These are phyloP conservation scores for Pseudomugil tenellus DNA, from an alignment of 2,797 vertebrate species.

Conservation along the genomic window DNA sequence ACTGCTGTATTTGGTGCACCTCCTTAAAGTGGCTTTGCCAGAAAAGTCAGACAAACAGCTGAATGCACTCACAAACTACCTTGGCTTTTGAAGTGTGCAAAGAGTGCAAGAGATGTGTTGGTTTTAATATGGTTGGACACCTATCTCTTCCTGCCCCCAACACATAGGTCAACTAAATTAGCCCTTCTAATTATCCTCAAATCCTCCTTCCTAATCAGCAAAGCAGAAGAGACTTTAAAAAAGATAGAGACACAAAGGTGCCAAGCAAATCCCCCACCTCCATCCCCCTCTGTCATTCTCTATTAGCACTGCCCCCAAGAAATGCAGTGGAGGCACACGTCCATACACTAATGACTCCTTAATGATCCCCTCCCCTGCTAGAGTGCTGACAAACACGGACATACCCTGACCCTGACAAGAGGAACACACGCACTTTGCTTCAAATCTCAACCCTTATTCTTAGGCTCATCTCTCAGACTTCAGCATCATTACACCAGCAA, in stretches of 20 bases:
- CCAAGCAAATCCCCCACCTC: constrained; percentile 26
- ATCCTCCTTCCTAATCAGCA: constrained; percentile 61
- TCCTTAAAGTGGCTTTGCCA: constrained; percentile 34
- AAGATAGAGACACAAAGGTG: constrained; percentile 39
- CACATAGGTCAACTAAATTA: constrained; percentile 51
- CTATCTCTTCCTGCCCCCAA: constrained; percentile 3
- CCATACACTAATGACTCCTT: constrained; percentile 77
- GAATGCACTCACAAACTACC: constrained; percentile 31
- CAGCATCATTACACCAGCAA: constrained; percentile 45
- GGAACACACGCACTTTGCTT: constrained; percentile 68
- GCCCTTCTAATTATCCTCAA: constrained; percentile 55
- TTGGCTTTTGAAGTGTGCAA: constrained; percentile 22
- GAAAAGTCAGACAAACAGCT: constrained; percentile 49
- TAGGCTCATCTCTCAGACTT: constrained; percentile 63
- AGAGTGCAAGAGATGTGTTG: constrained; percentile 25
- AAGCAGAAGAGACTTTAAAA: constrained; percentile 45
- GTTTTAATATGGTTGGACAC: constrained; percentile 44
- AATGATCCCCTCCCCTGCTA: constrained; percentile 69
- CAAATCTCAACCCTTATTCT: constrained; percentile 59
- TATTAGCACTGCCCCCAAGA: constrained; percentile 52
- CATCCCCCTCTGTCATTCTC: constrained; percentile 48
- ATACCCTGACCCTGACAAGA: constrained; percentile 71
- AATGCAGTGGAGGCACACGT: constrained; percentile 58
- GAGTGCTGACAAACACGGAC: constrained; percentile 70
- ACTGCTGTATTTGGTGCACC: constrained; percentile 24